Percentiles rank a stretch among this genome's conserved stretches.
These are phyloP conservation scores for Babyrousa celebensis DNA, from an alignment of 2,797 vertebrate genomes.

Conservation along the genomic window DNA sequence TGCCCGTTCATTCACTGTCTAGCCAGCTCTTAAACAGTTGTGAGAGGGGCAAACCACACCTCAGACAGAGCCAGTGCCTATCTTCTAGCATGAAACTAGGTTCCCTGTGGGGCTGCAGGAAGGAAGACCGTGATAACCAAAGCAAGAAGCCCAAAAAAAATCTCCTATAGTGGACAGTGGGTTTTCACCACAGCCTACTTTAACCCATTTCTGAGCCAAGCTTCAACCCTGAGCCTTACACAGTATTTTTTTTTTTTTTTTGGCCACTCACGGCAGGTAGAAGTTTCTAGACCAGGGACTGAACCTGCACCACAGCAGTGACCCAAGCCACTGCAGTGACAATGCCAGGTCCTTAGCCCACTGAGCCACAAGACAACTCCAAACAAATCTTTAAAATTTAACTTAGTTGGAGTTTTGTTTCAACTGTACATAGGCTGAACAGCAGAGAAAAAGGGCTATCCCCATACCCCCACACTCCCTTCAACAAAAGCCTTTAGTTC, in stretches of 20 bases:
- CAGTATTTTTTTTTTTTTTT: conserved; percentile 40
- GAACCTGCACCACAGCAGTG: too few species aligned
- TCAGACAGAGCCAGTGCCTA: not conserved
- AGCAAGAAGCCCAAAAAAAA: conserved; percentile 70
- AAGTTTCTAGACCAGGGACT: too few species aligned
- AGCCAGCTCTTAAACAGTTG: not conserved
- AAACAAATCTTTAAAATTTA: conserved; percentile 23
- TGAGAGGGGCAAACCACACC: conserved; percentile 12
- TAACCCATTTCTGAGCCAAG: conserved; percentile 84
- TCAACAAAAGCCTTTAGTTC: conserved; percentile 74
- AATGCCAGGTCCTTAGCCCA: too few species aligned
- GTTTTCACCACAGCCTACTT: conserved; percentile 68
- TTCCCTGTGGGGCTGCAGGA: conserved; percentile 18
- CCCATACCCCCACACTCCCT: not conserved
- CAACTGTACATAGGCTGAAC: conserved; percentile 68
- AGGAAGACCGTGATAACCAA: conserved; percentile 26
- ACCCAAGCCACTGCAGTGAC: too few species aligned
- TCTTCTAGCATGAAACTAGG: conserved; percentile 21
- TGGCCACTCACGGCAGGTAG: too few species aligned
- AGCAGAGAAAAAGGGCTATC: conserved; percentile 81
- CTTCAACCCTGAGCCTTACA: conserved; percentile 86
- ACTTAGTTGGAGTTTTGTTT: not conserved
- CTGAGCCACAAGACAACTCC: too few species aligned
- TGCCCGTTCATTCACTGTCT: conserved; percentile 4
- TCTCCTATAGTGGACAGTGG: conserved; percentile 11